Evolutionary conservation across 2,113 vertebrate species (phyloP).

Genomic region (Lynx canadensis): DNA sequence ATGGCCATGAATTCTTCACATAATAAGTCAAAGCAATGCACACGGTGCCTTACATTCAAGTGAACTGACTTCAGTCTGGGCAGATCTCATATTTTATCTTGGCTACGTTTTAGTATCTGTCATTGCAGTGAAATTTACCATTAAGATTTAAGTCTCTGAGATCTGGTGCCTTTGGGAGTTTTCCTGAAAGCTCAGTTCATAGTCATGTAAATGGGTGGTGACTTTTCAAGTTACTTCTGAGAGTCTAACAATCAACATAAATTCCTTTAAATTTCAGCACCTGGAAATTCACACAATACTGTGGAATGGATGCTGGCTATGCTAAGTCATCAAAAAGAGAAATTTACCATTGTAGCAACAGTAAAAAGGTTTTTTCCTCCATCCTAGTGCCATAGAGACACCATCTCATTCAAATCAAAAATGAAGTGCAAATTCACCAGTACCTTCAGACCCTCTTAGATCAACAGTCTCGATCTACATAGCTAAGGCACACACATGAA

Average conservation of each 20-base stretch:
- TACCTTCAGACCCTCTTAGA: neutral
- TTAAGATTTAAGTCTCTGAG: slow-evolving; percentile 41
- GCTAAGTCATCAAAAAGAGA: slow-evolving; percentile 51
- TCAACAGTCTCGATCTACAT: neutral
- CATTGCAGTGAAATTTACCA: slow-evolving; percentile 52
- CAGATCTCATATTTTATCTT: slow-evolving; percentile 58
- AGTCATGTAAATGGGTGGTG: slow-evolving; percentile 65
- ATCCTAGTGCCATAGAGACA: slow-evolving; percentile 42
- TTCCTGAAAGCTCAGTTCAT: slow-evolving; percentile 64
- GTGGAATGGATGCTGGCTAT: slow-evolving; percentile 19
- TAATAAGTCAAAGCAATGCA: slow-evolving; percentile 31
- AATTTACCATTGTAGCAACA: slow-evolving; percentile 36
- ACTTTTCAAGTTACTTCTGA: slow-evolving; percentile 68
- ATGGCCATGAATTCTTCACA: slow-evolving; percentile 41
- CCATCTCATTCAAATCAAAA: slow-evolving; percentile 40
- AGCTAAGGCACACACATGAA: neutral
- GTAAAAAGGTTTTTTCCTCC: neutral
- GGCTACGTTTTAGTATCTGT: slow-evolving; percentile 1
- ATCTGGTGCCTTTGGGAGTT: slow-evolving; percentile 51
- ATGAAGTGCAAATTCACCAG: neutral
- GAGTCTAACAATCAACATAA: slow-evolving; percentile 44
- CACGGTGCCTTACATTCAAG: neutral
- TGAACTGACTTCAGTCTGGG: slow-evolving; percentile 25
- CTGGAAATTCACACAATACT: slow-evolving; percentile 58
- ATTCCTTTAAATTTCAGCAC: slow-evolving; percentile 54